These are phyloP conservation scores for Lasioglossum villosulum DNA, from an alignment of 2,888 invertebrate genomes.

Conservation along the genomic window DNA sequence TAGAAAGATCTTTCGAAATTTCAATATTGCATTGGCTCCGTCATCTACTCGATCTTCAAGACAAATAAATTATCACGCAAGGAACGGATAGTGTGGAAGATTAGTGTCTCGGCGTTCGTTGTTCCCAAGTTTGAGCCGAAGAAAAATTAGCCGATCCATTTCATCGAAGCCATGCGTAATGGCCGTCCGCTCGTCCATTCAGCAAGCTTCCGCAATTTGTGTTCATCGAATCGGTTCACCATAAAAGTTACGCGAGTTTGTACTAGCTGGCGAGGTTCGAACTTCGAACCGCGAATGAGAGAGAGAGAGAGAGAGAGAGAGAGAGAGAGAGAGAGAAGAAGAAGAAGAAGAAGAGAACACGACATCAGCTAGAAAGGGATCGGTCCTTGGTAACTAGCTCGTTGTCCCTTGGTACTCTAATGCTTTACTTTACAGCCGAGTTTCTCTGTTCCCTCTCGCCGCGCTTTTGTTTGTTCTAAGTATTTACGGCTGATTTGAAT, in stretches of 20 bases:
- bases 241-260: conserved; percentile 69
- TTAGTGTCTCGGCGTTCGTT: not conserved
- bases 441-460: conserved; percentile 58
- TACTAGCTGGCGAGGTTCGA: not conserved
- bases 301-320: not conserved
- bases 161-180: not conserved
- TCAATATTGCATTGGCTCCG: not conserved
- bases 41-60: not conserved
- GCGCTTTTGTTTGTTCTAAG: conserved; percentile 73
- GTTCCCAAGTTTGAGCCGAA: not conserved
- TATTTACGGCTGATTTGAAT: conserved; percentile 80
- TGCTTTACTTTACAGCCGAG: conserved; percentile 76
- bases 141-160: conserved; percentile 38
- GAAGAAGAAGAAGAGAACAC: not conserved
- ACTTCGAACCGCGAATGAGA: not conserved
- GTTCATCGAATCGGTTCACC: conserved; percentile 73
- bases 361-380: not conserved
- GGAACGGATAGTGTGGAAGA: not conserved
- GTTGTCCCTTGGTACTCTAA: conserved; percentile 64
- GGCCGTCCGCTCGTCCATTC: conserved; percentile 73
- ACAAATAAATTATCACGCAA: not conserved
- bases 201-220: conserved; percentile 69
- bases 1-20: not conserved
- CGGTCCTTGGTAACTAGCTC: conserved; percentile 63
- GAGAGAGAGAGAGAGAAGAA: not conserved